A percentile compares a stretch with the other conserved stretches of the same genome.
Evolutionary conservation across 2,113 vertebrate species (phyloP).

Genomic region (Gulo gulo): DNA sequence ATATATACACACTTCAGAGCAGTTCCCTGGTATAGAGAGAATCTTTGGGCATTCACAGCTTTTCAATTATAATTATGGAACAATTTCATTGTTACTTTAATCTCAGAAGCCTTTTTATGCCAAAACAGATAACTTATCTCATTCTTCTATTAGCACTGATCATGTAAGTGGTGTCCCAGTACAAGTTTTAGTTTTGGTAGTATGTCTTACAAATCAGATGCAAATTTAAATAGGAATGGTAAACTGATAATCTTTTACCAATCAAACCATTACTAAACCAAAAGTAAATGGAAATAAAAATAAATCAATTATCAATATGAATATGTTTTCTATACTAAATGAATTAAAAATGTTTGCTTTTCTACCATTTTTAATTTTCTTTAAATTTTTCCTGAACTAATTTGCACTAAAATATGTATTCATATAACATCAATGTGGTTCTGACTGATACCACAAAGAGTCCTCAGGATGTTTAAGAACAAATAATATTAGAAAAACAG

Average conservation of each 20-base stretch:
- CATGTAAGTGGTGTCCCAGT: neutral
- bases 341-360: constrained; percentile 11
- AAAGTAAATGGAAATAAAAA: constrained; percentile 15
- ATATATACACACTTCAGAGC: neutral
- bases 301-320: neutral
- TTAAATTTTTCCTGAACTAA: neutral
- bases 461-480: neutral
- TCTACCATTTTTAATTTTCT: neutral
- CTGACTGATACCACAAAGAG: neutral
- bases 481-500: constrained; percentile 30
- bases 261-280: neutral
- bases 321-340: constrained; percentile 13
- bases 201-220: constrained; percentile 12
- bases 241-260: neutral
- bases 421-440: neutral
- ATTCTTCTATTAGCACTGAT: neutral
- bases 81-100: neutral
- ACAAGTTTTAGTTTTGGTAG: neutral
- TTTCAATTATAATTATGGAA: neutral
- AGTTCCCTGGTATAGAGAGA: neutral
- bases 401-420: neutral
- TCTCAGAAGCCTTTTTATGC: neutral
- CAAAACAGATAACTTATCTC: neutral
- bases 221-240: constrained; percentile 39
- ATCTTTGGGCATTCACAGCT: neutral